These are phyloP conservation scores for Phoebastria nigripes DNA, from an alignment of 2,797 vertebrate species.

Conservation along the genomic window DNA sequence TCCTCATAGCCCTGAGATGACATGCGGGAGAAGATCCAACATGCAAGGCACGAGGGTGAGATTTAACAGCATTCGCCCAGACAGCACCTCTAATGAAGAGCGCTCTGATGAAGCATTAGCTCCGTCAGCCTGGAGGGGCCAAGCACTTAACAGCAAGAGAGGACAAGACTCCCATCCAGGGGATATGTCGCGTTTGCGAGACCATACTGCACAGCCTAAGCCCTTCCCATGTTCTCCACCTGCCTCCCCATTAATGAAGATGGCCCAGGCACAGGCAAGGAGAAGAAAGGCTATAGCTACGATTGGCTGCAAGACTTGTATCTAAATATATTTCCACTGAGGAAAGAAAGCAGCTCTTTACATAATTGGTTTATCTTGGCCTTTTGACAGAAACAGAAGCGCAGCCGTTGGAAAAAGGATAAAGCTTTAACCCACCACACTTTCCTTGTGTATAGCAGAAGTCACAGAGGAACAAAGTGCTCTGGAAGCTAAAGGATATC, in stretches of 20 bases:
- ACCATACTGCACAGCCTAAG: neutral
- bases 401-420: neutral
- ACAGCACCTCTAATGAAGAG: neutral
- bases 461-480: neutral
- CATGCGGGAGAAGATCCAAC: neutral
- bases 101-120: neutral
- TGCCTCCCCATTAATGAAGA: neutral
- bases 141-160: neutral
- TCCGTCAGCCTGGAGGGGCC: neutral
- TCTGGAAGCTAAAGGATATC: neutral
- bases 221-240: neutral
- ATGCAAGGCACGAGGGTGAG: rapidly evolving
- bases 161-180: neutral
- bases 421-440: neutral
- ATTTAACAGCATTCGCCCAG: neutral
- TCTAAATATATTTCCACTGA: neutral
- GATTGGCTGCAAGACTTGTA: neutral
- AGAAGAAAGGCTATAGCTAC: neutral
- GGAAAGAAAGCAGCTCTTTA: neutral
- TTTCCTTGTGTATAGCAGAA: neutral
- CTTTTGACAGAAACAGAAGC: constrained; percentile 9
- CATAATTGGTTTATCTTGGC: neutral
- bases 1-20: neutral
- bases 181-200: neutral
- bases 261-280: neutral